A percentile compares a stretch with the other conserved stretches of the same genome.
Conservation (phyloP, 2,888 invertebrate species). For the Calameuta filiformis region DNA sequence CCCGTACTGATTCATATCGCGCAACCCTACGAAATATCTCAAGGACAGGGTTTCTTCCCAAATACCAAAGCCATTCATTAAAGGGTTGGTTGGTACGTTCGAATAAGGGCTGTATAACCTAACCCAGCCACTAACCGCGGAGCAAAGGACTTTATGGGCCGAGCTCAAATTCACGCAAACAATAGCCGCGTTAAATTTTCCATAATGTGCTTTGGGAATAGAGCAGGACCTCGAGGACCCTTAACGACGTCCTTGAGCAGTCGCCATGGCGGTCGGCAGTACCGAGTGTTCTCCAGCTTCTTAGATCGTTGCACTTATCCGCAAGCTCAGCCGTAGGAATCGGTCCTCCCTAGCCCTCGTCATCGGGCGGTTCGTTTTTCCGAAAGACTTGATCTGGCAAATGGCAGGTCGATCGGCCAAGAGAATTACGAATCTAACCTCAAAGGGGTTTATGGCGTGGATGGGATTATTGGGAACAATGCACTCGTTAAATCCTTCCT, state of each 20-base stretch:
- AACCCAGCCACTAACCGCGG: slow-evolving; percentile 23
- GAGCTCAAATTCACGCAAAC: slow-evolving; percentile 31
- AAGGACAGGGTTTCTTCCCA: too few species aligned
- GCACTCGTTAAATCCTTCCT: slow-evolving; percentile 54
- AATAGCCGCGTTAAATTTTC: slow-evolving; percentile 36
- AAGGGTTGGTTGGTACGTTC: too few species aligned
- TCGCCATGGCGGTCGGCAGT: background rate
- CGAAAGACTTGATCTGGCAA: too few species aligned
- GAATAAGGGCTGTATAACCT: too few species aligned
- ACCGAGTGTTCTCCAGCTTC: too few species aligned
- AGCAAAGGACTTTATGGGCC: slow-evolving; percentile 36
- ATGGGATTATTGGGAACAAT: slow-evolving; percentile 56
- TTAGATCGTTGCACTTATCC: too few species aligned
- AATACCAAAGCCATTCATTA: too few species aligned
- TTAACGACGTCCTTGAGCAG: background rate
- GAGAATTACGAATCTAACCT: slow-evolving; percentile 11
- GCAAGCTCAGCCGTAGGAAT: too few species aligned
- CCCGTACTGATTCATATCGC: background rate
- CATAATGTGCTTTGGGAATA: slow-evolving; percentile 13
- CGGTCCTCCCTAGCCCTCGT: too few species aligned
- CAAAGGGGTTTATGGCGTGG: slow-evolving; percentile 57
- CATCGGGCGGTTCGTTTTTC: too few species aligned
- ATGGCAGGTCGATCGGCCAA: too few species aligned
- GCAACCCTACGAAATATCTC: background rate
- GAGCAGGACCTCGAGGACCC: slow-evolving; percentile 1